Percentiles rank a stretch among this genome's conserved stretches.
These are phyloP conservation scores for Clusia tigrina DNA, from an alignment of 2,888 invertebrate genomes.

Conservation along the genomic window DNA sequence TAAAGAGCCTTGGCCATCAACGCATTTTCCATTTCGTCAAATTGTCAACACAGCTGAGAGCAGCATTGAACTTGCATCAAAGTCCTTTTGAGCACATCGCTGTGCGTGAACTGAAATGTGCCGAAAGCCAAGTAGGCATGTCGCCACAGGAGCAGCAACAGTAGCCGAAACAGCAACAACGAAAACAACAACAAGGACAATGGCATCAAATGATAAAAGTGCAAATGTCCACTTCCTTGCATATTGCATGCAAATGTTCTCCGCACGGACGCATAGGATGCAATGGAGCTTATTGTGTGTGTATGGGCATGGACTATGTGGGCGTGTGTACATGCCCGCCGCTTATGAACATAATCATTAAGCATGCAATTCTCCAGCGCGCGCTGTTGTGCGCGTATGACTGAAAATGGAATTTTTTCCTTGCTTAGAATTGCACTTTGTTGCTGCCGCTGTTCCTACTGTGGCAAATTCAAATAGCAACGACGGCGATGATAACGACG, in stretches of 20 bases:
- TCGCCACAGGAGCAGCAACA: not conserved
- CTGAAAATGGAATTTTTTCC: not conserved
- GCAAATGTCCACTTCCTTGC: not conserved
- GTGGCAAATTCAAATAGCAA: not conserved
- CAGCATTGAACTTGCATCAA: not conserved
- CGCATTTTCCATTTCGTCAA: not conserved
- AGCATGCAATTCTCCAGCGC: not conserved
- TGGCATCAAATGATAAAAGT: not conserved
- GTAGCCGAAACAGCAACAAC: not conserved
- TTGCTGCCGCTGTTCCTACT: not conserved
- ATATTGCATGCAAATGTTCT: no score
- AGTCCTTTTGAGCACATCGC: no score
- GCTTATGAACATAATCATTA: not conserved
- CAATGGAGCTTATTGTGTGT: no score
- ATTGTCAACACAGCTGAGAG: not conserved
- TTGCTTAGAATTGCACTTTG: not conserved
- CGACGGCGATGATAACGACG: no score
- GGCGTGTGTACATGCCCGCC: not conserved
- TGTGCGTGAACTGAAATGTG: no score
- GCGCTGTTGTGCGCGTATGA: not conserved
- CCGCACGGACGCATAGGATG: no score
- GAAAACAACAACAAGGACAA: not conserved
- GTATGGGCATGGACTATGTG: not conserved
- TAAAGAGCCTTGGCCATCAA: not conserved
- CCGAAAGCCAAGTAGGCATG: not conserved